Evolutionary conservation across 2,113 vertebrate species (phyloP).

Genomic region (Cyanocitta stelleri): DNA sequence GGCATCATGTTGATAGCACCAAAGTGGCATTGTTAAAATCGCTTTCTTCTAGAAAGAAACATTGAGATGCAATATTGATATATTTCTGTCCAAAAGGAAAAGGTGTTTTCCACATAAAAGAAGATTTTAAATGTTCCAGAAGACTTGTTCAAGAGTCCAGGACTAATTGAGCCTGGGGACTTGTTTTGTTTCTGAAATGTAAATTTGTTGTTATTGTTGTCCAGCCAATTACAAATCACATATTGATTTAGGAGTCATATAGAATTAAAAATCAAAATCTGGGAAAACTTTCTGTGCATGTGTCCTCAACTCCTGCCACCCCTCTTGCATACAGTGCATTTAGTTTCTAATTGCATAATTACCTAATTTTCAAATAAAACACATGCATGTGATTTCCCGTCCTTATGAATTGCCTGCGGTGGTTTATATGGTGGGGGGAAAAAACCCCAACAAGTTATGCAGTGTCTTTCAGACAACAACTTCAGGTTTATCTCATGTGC

Average conservation of each 20-base stretch:
- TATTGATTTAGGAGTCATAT: neutral
- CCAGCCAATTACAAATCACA: neutral
- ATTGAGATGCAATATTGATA: neutral
- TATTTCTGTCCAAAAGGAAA: neutral
- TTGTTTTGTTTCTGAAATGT: neutral
- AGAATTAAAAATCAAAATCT: neutral
- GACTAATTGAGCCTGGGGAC: neutral
- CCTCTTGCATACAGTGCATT: neutral
- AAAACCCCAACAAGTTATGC: rapidly evolving
- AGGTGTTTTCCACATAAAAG: rapidly evolving
- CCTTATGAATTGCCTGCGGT: neutral
- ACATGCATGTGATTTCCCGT: neutral
- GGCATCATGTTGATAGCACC: neutral
- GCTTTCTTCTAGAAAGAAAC: neutral
- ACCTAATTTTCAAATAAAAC: neutral
- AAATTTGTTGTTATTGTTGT: neutral
- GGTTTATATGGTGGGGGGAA: neutral
- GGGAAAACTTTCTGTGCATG: neutral
- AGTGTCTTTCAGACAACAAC: neutral
- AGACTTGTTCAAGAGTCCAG: neutral
- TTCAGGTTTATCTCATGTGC: neutral
- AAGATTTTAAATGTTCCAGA: neutral
- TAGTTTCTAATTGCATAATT: neutral
- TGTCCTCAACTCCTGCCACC: neutral
- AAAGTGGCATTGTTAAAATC: neutral